phyloP scores from a whole-genome alignment of 2,113 vertebrate genomes.

The Prunella himalayana region DNA sequence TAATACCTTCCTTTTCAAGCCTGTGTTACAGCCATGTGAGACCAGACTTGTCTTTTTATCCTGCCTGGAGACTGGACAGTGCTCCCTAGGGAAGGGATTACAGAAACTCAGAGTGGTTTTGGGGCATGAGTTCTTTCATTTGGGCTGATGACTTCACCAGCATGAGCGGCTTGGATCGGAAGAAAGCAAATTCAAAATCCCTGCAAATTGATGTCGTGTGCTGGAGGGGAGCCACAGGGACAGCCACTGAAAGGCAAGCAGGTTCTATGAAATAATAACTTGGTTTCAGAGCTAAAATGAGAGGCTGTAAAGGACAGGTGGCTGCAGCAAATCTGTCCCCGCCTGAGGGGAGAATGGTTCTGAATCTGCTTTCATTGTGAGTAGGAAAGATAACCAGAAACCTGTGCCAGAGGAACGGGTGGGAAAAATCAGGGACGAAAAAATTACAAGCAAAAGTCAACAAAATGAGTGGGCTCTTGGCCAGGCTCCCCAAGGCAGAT shows the following conservation, averaged over 20 bases:
- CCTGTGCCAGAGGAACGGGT: neutral
- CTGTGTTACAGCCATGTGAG: neutral
- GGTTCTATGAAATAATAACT: neutral
- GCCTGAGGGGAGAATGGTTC: neutral
- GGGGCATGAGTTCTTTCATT: neutral
- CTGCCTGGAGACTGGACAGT: neutral
- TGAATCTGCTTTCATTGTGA: neutral
- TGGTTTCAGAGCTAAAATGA: neutral
- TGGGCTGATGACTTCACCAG: neutral
- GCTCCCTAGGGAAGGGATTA: neutral
- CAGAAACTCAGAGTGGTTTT: neutral
- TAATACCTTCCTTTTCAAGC: neutral
- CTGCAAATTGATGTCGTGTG: neutral
- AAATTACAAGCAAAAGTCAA: neutral
- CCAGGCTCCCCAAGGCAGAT: slow-evolving; percentile 43
- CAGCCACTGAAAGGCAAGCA: neutral
- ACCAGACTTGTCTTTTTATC: neutral
- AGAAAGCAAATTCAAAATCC: neutral
- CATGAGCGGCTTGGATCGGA: accelerated
- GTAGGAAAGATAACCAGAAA: neutral
- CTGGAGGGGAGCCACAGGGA: neutral
- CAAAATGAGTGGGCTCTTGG: neutral
- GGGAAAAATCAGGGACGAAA: neutral
- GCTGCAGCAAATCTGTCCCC: neutral
- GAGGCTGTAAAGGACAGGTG: neutral